Evolutionary conservation across 1,140 invertebrate species (phyloP).

Genomic region (Nautilus pompilius): DNA sequence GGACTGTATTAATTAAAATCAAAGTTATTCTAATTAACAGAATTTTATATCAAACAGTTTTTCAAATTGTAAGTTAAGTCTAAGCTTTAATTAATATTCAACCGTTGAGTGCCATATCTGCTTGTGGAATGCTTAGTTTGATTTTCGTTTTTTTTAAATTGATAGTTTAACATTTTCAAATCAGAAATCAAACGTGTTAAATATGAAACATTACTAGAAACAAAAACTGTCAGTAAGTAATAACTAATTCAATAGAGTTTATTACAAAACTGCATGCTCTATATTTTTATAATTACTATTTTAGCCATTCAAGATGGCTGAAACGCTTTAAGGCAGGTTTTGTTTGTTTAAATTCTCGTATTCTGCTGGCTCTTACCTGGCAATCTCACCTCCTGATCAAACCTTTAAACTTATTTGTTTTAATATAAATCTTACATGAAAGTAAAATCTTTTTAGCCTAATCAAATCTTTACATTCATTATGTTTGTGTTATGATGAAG

Average conservation of each 20-base stretch:
- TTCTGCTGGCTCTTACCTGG: background rate
- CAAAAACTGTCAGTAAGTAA: no score
- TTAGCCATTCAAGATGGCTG: no score
- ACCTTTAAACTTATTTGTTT: background rate
- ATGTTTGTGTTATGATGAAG: conserved; percentile 10
- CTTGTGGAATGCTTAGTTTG: no score
- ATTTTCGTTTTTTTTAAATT: no score
- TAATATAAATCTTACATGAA: conserved; percentile 8
- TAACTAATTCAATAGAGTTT: no score
- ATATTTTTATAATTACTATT: no score
- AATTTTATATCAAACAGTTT: background rate
- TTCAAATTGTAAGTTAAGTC: background rate
- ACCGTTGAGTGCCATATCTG: no score
- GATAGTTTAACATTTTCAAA: no score
- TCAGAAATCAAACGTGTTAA: no score
- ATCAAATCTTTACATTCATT: background rate
- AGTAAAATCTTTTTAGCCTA: conserved; percentile 4
- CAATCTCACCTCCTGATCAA: background rate
- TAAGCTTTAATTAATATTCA: background rate
- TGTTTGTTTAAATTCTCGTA: background rate
- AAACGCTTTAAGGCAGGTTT: no score
- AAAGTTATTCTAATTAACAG: background rate
- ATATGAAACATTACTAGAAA: no score
- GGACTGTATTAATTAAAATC: background rate
- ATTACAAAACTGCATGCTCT: no score